A percentile compares a stretch with the other conserved stretches of the same genome.
Conservation (phyloP, 2,888 invertebrate genomes). For the Latrodectus elegans region DNA sequence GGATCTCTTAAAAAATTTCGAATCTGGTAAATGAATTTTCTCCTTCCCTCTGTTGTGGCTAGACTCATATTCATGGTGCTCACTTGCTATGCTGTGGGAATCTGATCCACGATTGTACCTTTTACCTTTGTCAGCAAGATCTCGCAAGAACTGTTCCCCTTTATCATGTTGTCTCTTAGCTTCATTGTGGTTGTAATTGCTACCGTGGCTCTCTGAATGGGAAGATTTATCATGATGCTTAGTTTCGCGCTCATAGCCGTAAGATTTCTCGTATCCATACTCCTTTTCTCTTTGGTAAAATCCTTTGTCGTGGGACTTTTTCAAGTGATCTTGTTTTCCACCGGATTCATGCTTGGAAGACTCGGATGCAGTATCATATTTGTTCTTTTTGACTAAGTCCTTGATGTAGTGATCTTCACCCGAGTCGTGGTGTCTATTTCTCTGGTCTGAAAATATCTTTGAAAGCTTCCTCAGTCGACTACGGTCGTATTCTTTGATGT, state of each 20-base stretch:
- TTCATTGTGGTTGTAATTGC: constrained; percentile 37
- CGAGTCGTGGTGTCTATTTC: not conserved
- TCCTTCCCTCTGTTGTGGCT: constrained; percentile 27
- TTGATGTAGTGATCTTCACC: constrained; percentile 13
- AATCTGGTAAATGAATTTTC: not conserved
- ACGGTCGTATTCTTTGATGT: constrained; percentile 1
- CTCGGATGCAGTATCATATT: constrained; percentile 17
- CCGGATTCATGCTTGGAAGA: constrained; percentile 14
- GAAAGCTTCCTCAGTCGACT: not conserved
- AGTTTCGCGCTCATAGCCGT: constrained; percentile 58
- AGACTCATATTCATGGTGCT: constrained; percentile 12
- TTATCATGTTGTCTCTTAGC: constrained; percentile 19
- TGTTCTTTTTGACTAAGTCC: constrained; percentile 22
- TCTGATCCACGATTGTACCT: constrained; percentile 28
- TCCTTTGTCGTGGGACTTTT: constrained; percentile 43
- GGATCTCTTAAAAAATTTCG: constrained; percentile 4
- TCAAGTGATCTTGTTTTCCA: constrained; percentile 22
- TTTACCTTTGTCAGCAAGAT: constrained; percentile 28
- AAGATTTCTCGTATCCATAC: constrained; percentile 60
- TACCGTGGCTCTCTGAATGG: constrained; percentile 7
- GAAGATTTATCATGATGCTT: constrained; percentile 37
- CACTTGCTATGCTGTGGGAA: constrained; percentile 9
- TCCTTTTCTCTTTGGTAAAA: constrained; percentile 51
- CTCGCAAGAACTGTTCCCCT: constrained; percentile 21
- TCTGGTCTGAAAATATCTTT: not conserved